phyloP scores from a whole-genome alignment of 1,140 invertebrate species.

The Nautilus pompilius region DNA sequence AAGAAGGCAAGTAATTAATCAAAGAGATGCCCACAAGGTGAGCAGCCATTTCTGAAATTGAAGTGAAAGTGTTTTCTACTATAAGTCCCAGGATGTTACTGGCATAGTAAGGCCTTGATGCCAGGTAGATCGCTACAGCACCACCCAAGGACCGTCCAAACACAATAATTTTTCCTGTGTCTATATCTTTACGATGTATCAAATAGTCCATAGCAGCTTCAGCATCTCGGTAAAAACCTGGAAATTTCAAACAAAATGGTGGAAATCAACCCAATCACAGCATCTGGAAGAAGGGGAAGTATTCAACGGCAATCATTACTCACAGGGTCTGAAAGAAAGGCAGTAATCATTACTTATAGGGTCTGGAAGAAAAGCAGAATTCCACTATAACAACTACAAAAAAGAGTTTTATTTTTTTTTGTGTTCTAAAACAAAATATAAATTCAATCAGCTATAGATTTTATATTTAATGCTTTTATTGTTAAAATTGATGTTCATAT shows the following conservation, averaged over 20 bases:
- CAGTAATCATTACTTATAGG: background rate
- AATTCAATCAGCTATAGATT: no score
- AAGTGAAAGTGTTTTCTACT: constrained; percentile 93
- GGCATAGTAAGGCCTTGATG: constrained; percentile 66
- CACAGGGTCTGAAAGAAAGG: background rate
- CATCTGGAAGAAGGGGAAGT: background rate
- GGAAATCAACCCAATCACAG: background rate
- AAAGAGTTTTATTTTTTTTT: no score
- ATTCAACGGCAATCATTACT: background rate
- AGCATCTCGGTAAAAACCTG: constrained; percentile 80
- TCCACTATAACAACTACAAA: no score
- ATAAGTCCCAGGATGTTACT: constrained; percentile 74
- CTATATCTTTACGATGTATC: constrained; percentile 74
- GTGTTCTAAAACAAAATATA: no score
- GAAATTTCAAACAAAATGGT: constrained; percentile 11
- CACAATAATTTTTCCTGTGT: constrained; percentile 80
- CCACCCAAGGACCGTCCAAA: constrained; percentile 90
- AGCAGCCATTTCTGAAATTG: constrained; percentile 81
- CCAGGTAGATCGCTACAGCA: constrained; percentile 81
- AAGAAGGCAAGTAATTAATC: constrained; percentile 33
- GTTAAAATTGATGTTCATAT: no score
- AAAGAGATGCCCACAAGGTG: constrained; percentile 31
- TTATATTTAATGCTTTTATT: no score
- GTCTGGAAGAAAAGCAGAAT: background rate
- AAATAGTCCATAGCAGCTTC: constrained; percentile 83